These are phyloP conservation scores for Mnemiopsis leidyi DNA, from an alignment of 37 sponge, comb jelly and placozoan genomes.

Conservation along the genomic window DNA sequence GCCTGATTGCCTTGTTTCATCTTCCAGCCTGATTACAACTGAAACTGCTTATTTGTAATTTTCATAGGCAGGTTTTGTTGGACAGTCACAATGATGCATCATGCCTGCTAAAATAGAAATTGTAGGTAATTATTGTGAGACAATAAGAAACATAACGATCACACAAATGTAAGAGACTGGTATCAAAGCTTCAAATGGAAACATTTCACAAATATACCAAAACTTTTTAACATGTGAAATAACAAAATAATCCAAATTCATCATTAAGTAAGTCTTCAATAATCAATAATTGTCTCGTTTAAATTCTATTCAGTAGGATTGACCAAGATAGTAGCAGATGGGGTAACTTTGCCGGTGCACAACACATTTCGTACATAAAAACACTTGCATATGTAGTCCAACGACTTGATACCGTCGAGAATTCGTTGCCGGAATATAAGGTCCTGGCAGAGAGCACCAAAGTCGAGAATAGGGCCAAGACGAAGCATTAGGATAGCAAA, in stretches of 20 bases:
- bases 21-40: too few species aligned
- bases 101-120: neutral
- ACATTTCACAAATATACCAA: too few species aligned
- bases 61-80: neutral
- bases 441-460: neutral
- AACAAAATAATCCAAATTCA: too few species aligned
- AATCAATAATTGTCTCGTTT: too few species aligned
- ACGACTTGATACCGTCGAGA: neutral
- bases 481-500: neutral
- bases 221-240: too few species aligned
- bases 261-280: too few species aligned
- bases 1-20: too few species aligned
- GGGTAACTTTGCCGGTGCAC: neutral
- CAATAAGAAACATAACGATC: too few species aligned
- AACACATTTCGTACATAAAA: neutral
- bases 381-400: neutral
- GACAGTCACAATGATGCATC: neutral
- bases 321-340: neutral
- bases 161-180: too few species aligned
- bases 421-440: neutral
- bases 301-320: too few species aligned
- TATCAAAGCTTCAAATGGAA: too few species aligned
- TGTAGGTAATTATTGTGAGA: too few species aligned
- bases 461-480: neutral
- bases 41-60: neutral